Conservation (phyloP, 2,797 vertebrate species). For the Babyrousa celebensis region DNA sequence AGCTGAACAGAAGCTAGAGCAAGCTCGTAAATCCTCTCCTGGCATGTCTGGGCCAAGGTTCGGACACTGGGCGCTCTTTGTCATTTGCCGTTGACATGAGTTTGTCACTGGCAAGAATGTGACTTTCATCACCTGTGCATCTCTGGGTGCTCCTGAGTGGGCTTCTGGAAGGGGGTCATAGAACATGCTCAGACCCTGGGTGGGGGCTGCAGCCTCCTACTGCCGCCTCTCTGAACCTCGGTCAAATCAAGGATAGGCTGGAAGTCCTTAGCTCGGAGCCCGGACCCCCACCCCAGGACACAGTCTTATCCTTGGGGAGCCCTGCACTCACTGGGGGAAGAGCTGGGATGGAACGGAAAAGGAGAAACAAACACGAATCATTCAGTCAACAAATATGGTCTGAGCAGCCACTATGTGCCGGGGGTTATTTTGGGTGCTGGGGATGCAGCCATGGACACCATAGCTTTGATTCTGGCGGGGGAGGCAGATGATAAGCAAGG, state of each 20-base stretch:
- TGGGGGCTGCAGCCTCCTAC: neutral
- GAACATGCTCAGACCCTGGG: neutral
- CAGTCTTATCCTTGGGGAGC: neutral
- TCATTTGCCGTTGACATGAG: neutral
- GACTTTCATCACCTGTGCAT: neutral
- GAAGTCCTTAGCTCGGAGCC: neutral
- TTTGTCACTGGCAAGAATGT: conserved; percentile 8
- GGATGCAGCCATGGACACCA: neutral
- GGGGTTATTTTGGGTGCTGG: neutral
- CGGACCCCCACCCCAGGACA: neutral
- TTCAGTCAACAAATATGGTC: neutral
- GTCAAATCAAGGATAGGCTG: neutral
- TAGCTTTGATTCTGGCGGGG: neutral
- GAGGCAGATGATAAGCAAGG: neutral
- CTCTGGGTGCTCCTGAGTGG: neutral
- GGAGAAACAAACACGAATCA: neutral
- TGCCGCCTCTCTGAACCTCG: neutral
- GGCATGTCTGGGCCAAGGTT: neutral
- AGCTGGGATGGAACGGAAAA: neutral
- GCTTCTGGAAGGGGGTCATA: neutral
- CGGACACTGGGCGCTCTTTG: neutral
- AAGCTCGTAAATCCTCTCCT: neutral
- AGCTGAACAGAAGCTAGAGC: neutral
- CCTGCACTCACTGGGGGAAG: neutral
- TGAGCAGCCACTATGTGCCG: neutral